Base-by-base conservation (phyloP, 2,888 invertebrate species). In the Agriopis aurantiaria region DNA sequence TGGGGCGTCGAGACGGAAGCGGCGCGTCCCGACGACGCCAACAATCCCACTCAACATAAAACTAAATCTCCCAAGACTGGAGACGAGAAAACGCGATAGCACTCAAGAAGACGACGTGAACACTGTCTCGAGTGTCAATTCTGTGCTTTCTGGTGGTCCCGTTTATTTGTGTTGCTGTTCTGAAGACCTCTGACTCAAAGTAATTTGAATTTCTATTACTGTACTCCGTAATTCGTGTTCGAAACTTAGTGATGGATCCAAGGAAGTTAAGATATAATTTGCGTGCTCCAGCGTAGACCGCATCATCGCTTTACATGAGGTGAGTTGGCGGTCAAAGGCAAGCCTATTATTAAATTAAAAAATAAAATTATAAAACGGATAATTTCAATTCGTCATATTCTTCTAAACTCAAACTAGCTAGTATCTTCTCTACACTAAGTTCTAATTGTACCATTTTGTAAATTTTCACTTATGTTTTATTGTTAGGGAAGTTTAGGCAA, bases 21-120 rank as follows among this genome's bases (percentile, higher is more conserved):
- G 90, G 84, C 90, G 90, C 92, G 91, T 82, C 92, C 80, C 84
- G 81, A 78, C 87, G 92, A 82, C 92, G 91, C 91, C 91, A 84
- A 77, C 85, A 83, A 87, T 86, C 86, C 88, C 86, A 89, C 91
- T 91, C 88, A 81, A 90, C 89, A 88, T 88, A 89, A 89, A 89
- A 89, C 88, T 89, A 89, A 89, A 88, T 85, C 88, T 87, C 80
- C 82, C 78, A 82, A 85, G 82, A 86, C 78, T 77, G 71, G 75
- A 80, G 78, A 83, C 82, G 79, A 85, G 85, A 83, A 83, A 86
- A 84, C 82, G 83, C 84, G 85, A 87, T 86, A 87, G 84, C 84
- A 86, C 85, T 86, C 83, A 80, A 84, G 84, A 67, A 85, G 77
- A 83, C 83, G 79, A 83, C 80, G 84, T 78, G 81, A 83, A 84